phyloP scores from a whole-genome alignment of 1,140 invertebrate species.

The Sminthurinus signatus region DNA sequence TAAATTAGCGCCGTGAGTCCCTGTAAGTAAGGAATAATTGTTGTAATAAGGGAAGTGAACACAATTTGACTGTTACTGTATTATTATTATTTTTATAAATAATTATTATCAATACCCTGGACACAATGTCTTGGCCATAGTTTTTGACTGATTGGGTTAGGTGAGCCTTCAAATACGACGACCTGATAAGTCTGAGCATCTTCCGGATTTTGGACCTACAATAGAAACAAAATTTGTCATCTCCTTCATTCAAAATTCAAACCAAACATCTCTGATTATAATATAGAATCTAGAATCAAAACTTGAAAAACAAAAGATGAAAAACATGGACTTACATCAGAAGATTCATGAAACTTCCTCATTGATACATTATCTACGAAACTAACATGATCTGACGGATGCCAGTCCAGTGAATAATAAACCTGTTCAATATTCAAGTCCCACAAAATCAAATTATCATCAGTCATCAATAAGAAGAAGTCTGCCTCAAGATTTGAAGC shows the following conservation, averaged over 20 bases:
- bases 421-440: constrained; percentile 55
- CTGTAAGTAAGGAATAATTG: no score
- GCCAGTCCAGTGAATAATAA: constrained; percentile 97
- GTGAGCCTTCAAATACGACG: constrained; percentile 81
- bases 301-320: background rate
- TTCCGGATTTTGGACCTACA: constrained; percentile 50
- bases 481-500: no score
- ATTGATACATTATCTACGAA: constrained; percentile 57
- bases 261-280: background rate
- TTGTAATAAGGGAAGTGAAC: no score
- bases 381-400: constrained; percentile 91
- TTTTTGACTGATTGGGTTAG: constrained; percentile 70
- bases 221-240: background rate
- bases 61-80: no score
- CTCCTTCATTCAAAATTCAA: background rate
- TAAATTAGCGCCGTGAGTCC: constrained; percentile 84
- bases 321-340: background rate
- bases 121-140: constrained; percentile 95
- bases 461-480: no score
- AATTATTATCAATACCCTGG: no score
- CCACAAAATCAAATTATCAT: no score
- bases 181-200: constrained; percentile 80
- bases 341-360: constrained; percentile 1
- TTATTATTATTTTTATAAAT: no score
- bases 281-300: background rate